These are phyloP conservation scores for Acrobasis suavella DNA, from an alignment of 2,888 invertebrate species.

Conservation along the genomic window DNA sequence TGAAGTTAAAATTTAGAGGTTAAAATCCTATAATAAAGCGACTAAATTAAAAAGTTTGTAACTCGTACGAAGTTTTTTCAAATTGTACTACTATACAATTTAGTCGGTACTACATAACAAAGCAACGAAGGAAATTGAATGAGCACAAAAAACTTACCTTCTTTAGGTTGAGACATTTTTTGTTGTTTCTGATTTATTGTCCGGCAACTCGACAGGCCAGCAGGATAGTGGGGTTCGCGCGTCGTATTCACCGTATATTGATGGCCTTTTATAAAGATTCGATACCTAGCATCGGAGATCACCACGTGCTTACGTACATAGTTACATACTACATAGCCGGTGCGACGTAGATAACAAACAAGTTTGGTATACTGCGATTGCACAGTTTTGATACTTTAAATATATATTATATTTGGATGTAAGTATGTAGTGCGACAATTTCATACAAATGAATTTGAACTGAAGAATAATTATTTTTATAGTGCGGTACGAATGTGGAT, in stretches of 20 bases:
- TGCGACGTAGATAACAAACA: constrained; percentile 60
- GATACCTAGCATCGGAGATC: constrained; percentile 47
- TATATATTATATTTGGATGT: constrained; percentile 6
- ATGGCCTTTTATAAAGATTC: constrained; percentile 73
- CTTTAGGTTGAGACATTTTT: constrained; percentile 69
- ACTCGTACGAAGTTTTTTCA: neutral
- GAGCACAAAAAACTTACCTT: constrained; percentile 62
- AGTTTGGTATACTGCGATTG: constrained; percentile 35
- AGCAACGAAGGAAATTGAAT: constrained; percentile 26
- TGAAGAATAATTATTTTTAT: too few relatives aligned
- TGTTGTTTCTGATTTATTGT: constrained; percentile 32
- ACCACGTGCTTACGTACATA: constrained; percentile 66
- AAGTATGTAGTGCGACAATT: too few relatives aligned
- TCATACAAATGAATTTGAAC: too few relatives aligned
- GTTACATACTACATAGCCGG: too few relatives aligned
- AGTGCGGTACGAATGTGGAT: too few relatives aligned
- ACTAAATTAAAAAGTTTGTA: neutral
- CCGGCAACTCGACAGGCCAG: constrained; percentile 41
- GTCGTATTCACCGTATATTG: constrained; percentile 51
- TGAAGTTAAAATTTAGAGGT: neutral
- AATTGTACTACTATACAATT: constrained; percentile 12
- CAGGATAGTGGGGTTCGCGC: constrained; percentile 50
- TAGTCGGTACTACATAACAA: constrained; percentile 33
- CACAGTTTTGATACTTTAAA: constrained; percentile 45
- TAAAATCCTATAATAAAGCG: neutral